Evolutionary conservation across 2,113 vertebrate genomes (phyloP).

Genomic region (Caretta caretta): DNA sequence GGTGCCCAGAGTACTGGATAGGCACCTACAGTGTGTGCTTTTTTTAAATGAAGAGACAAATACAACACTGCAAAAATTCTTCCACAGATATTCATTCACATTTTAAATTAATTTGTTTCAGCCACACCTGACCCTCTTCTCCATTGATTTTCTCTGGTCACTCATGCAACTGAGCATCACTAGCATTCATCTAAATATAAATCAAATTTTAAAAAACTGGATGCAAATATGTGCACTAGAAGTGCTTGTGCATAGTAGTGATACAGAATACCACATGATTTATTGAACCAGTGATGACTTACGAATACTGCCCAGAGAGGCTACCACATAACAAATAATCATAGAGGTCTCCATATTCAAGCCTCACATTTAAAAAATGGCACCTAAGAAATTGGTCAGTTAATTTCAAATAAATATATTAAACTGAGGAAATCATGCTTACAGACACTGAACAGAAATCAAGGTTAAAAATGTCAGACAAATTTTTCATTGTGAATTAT

Average conservation of each 20-base stretch:
- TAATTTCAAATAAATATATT: constrained; percentile 26
- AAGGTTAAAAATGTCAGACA: not conserved
- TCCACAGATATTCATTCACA: not conserved
- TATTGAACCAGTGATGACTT: constrained; percentile 32
- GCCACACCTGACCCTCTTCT: not conserved
- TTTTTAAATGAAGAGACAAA: not conserved
- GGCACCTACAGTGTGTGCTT: not conserved
- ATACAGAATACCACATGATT: constrained; percentile 20
- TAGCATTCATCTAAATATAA: constrained; percentile 7
- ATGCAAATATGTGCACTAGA: constrained; percentile 48
- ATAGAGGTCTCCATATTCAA: not conserved
- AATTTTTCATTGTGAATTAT: constrained; percentile 29
- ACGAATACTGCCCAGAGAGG: constrained; percentile 18
- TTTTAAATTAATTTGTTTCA: constrained; percentile 18
- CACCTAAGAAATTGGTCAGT: not conserved
- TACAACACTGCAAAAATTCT: not conserved
- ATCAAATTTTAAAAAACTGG: constrained; percentile 17
- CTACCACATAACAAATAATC: constrained; percentile 46
- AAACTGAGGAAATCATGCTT: constrained; percentile 32
- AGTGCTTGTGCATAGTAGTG: not conserved
- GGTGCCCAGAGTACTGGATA: not conserved
- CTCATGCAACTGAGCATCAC: not conserved
- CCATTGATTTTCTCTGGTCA: not conserved
- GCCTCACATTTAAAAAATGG: constrained; percentile 7
- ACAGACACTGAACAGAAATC: not conserved